Percentiles rank a stretch among this genome's conserved stretches.
These are phyloP conservation scores for Symphodus melops DNA, from an alignment of 2,113 vertebrate species.

Conservation along the genomic window DNA sequence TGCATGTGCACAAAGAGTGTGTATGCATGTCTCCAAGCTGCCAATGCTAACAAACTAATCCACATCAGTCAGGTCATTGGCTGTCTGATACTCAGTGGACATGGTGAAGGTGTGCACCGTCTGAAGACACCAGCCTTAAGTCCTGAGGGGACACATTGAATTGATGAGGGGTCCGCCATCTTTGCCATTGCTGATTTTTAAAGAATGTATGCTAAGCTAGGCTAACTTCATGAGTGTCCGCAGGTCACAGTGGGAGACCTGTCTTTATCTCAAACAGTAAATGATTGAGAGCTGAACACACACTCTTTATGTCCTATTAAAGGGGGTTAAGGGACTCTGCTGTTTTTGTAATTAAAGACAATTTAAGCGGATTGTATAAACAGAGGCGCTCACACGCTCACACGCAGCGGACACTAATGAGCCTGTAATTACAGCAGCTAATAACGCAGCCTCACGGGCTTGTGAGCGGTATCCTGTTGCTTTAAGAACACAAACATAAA, in stretches of 20 bases:
- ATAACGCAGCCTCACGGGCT: conserved; percentile 51
- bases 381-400: conserved; percentile 9
- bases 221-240: neutral
- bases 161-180: too few species aligned
- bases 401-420: conserved; percentile 39
- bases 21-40: neutral
- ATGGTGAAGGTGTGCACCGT: too few species aligned
- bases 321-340: conserved; percentile 5
- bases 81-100: neutral
- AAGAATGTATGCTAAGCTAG: neutral
- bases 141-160: too few species aligned
- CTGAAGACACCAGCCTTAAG: too few species aligned
- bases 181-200: too few species aligned
- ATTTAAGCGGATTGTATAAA: conserved; percentile 4
- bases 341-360: conserved; percentile 10
- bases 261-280: neutral
- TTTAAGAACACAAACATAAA: conserved; percentile 60
- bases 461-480: conserved; percentile 50
- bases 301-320: neutral
- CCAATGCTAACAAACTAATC: neutral
- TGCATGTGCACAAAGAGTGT: neutral
- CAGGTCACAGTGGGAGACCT: too few species aligned
- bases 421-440: conserved; percentile 63
- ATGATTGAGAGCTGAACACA: neutral
- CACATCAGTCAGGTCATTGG: neutral